Evolutionary conservation across 2,113 vertebrate species (phyloP).

Genomic region (Danio rerio): DNA sequence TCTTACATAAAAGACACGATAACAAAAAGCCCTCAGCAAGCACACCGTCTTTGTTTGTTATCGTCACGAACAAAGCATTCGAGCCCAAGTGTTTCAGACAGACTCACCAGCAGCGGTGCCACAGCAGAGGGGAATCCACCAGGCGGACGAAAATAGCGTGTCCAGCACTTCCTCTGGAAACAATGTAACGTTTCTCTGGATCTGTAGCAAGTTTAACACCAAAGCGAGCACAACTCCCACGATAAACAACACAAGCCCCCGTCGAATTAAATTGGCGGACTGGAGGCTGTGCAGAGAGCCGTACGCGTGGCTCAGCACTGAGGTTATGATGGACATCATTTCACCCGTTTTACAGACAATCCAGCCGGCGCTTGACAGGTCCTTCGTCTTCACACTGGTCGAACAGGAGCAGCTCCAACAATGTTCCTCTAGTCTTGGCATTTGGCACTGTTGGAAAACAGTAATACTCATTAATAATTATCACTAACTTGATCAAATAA

Average conservation of each 20-base stretch:
- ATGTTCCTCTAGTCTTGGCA: conserved; percentile 85
- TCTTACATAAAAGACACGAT: not conserved
- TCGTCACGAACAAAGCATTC: no score
- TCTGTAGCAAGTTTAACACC: conserved; percentile 95
- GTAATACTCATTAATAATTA: no score
- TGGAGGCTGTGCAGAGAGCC: conserved; percentile 75
- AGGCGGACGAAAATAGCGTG: conserved; percentile 92
- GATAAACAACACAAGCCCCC: conserved; percentile 90
- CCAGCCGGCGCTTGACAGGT: conserved; percentile 69
- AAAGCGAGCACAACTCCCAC: conserved; percentile 92
- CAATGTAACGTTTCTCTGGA: conserved; percentile 90
- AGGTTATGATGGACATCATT: conserved; percentile 79
- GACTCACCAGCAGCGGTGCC: conserved; percentile 94
- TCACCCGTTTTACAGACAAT: conserved; percentile 79
- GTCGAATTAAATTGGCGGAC: conserved; percentile 83
- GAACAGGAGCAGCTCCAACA: conserved; percentile 86
- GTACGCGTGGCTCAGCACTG: conserved; percentile 73
- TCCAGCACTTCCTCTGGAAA: conserved; percentile 93
- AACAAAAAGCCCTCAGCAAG: not conserved
- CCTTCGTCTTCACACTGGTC: conserved; percentile 67
- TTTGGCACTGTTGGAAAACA: conserved; percentile 71
- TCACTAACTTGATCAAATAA: no score
- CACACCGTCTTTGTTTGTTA: not conserved
- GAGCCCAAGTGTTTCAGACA: no score
- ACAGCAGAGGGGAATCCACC: conserved; percentile 97